Evolutionary conservation across 2,797 vertebrate species (phyloP).

Genomic region (Siniperca scherzeri): DNA sequence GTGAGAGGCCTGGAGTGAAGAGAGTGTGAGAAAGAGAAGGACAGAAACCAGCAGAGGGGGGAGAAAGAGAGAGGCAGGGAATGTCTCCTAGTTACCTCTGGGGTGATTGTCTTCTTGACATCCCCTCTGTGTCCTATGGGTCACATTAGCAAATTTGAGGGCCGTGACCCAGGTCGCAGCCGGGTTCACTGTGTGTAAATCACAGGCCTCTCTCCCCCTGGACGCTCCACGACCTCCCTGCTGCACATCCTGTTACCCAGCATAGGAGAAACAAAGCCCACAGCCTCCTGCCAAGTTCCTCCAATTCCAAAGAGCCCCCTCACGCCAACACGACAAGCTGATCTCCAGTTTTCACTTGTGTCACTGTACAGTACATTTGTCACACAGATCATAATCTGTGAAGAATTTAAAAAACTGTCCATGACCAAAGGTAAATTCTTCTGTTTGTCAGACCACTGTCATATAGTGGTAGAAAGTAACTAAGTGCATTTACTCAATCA

Average conservation of each 20-base stretch:
- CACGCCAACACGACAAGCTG: neutral
- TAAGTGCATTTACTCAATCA: neutral
- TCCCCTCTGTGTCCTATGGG: slow-evolving; percentile 60
- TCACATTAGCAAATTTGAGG: slow-evolving; percentile 54
- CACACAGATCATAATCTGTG: neutral
- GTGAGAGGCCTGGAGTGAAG: neutral
- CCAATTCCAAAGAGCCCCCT: slow-evolving; percentile 4
- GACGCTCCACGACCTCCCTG: slow-evolving; percentile 59
- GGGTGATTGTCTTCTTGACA: slow-evolving; percentile 30
- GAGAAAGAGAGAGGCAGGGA: slow-evolving; percentile 39
- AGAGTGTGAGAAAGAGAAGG: slow-evolving; percentile 31
- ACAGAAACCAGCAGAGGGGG: slow-evolving; percentile 18
- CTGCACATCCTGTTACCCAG: slow-evolving; percentile 66
- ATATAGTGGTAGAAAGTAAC: neutral
- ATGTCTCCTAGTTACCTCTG: slow-evolving; percentile 76
- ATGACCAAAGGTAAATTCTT: neutral
- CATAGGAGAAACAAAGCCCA: slow-evolving; percentile 52
- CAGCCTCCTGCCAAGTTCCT: slow-evolving; percentile 48
- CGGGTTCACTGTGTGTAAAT: slow-evolving; percentile 66
- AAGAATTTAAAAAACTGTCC: neutral
- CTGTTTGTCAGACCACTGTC: slow-evolving; percentile 7
- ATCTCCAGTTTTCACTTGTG: neutral
- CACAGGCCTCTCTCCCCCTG: slow-evolving; percentile 53
- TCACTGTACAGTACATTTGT: neutral
- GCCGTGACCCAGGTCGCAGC: slow-evolving; percentile 44